These are phyloP conservation scores for Periparus ater DNA, from an alignment of 2,797 vertebrate genomes.

Conservation along the genomic window DNA sequence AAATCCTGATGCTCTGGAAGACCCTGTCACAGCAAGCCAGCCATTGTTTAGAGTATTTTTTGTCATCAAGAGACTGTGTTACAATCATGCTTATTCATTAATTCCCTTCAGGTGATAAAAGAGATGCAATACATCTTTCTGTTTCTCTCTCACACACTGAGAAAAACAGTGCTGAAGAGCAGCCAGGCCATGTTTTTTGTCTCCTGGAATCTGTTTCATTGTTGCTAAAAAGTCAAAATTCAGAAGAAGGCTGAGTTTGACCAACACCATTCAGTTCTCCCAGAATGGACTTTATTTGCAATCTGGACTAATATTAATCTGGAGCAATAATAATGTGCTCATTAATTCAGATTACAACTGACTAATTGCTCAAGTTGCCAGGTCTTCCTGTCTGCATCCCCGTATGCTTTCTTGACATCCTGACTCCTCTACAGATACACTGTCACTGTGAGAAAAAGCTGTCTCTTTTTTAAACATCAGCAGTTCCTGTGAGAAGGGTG, in stretches of 20 bases:
- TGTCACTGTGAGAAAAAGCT: slow-evolving; percentile 35
- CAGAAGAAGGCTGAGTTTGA: not conserved
- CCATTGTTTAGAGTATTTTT: not conserved
- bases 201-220: not conserved
- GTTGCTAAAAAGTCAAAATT: not conserved
- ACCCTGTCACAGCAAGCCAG: not conserved
- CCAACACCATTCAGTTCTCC: not conserved
- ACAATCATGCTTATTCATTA: not conserved
- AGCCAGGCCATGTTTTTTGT: not conserved
- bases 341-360: not conserved
- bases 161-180: not conserved
- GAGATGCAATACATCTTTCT: not conserved
- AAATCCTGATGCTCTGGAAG: not conserved
- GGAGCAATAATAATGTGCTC: not conserved
- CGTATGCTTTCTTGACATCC: not conserved
- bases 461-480: not conserved
- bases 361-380: not conserved
- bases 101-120: not conserved
- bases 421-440: not conserved
- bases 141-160: not conserved
- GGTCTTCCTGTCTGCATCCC: not conserved
- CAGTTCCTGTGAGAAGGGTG: not conserved
- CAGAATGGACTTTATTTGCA: not conserved
- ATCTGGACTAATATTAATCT: not conserved
- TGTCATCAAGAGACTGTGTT: not conserved